These are phyloP conservation scores for Myzus persicae DNA, from an alignment of 1,140 invertebrate species.

Conservation along the genomic window DNA sequence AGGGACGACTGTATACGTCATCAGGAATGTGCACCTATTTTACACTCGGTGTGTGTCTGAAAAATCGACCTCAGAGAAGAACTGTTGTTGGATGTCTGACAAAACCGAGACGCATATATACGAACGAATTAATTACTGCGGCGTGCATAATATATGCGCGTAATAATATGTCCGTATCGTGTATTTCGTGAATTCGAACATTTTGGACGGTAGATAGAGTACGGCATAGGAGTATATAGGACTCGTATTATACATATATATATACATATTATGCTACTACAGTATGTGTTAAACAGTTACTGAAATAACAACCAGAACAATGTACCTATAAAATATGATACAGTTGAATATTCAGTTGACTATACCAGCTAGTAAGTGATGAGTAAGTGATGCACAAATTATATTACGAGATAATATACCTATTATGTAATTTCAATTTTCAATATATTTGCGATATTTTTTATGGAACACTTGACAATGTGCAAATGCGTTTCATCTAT, in stretches of 20 bases:
- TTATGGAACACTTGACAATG: not conserved
- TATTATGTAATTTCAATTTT: too few species aligned
- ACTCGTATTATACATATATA: too few species aligned
- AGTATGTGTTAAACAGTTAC: not conserved
- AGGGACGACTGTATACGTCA: not conserved
- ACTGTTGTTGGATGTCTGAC: constrained; percentile 21
- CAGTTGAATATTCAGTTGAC: too few species aligned
- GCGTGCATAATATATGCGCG: not conserved
- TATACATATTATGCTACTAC: not conserved
- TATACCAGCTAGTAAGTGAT: too few species aligned
- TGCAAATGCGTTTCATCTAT: not conserved
- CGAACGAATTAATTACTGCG: constrained; percentile 14
- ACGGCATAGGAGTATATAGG: too few species aligned
- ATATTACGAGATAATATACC: not conserved
- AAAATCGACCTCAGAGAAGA: constrained; percentile 15
- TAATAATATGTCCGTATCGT: not conserved
- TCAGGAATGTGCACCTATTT: constrained; percentile 23
- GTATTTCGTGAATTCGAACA: not conserved
- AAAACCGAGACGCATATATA: not conserved
- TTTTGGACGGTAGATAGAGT: not conserved
- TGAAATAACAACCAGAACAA: not conserved
- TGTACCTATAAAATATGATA: too few species aligned
- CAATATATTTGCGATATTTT: not conserved
- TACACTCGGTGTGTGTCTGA: not conserved
- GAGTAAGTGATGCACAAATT: not conserved